These are phyloP conservation scores for Paraplagusia blochii DNA, from an alignment of 2,113 vertebrate species.

Conservation along the genomic window DNA sequence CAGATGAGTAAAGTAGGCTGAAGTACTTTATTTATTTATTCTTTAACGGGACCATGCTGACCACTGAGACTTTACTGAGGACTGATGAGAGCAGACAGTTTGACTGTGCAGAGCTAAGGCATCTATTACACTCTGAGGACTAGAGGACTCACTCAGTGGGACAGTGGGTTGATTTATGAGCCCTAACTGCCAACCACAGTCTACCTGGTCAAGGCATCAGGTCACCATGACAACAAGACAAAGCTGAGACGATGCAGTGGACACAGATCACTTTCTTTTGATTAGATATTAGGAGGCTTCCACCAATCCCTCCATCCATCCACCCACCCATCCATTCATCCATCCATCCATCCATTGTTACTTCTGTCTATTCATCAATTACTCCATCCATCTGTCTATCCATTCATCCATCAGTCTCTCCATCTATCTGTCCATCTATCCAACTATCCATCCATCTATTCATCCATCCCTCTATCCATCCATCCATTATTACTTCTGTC, in stretches of 20 bases:
- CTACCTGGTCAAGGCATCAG: conserved; percentile 33
- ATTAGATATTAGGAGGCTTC: conserved; percentile 36
- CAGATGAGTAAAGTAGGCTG: not conserved
- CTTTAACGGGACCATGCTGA: conserved; percentile 2
- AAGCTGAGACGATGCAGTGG: conserved; percentile 40
- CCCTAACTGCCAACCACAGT: conserved; percentile 21
- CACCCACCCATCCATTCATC: not conserved
- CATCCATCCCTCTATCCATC: not conserved
- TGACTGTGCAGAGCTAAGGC: conserved; percentile 48
- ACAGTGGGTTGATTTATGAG: conserved; percentile 71
- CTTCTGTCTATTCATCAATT: too few species aligned
- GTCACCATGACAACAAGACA: conserved; percentile 60
- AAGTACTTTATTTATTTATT: not conserved
- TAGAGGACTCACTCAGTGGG: conserved; percentile 48
- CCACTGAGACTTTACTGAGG: not conserved
- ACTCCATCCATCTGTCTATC: not conserved
- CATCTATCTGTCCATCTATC: not conserved
- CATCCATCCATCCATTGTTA: not conserved
- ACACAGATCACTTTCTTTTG: conserved; percentile 43
- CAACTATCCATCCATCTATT: not conserved
- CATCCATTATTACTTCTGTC: too few species aligned
- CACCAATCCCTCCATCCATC: not conserved
- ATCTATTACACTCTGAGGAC: conserved; percentile 42
- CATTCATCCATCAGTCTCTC: not conserved
- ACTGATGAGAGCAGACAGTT: conserved; percentile 18